Evolutionary conservation across 2,888 invertebrate species (phyloP).

Genomic region (Scaptomyza caliginosa): DNA sequence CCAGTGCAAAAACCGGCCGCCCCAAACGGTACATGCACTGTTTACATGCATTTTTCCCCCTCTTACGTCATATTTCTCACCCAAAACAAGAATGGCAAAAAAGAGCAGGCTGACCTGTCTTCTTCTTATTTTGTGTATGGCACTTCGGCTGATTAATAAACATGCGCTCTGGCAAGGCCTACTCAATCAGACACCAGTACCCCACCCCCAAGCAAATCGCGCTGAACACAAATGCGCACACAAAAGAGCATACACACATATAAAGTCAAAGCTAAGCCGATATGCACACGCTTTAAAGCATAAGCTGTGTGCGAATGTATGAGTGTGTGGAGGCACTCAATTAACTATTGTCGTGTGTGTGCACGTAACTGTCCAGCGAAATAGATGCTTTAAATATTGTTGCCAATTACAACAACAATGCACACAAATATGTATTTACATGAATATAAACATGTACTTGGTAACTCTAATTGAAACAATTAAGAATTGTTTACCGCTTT

Average conservation of each 20-base stretch:
- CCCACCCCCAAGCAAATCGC: conserved; percentile 22
- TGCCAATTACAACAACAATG: background rate
- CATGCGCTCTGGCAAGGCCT: conserved; percentile 75
- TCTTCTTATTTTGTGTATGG: conserved; percentile 46
- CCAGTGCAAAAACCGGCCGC: conserved; percentile 61
- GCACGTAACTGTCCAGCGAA: conserved; percentile 41
- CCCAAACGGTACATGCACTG: conserved; percentile 63
- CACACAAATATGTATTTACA: conserved; percentile 4
- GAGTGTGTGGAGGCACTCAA: conserved; percentile 23
- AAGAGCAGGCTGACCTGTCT: conserved; percentile 49
- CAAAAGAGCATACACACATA: conserved; percentile 32
- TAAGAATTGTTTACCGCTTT: conserved; percentile 5
- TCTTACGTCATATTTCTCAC: conserved; percentile 12
- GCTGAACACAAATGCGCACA: conserved; percentile 26
- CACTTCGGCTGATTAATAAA: conserved; percentile 72
- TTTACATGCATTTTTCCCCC: conserved; percentile 46
- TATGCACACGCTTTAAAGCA: conserved; percentile 49
- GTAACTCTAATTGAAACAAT: conserved; percentile 32
- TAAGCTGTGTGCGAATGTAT: conserved; percentile 32
- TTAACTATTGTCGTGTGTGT: conserved; percentile 16
- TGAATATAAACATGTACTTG: background rate
- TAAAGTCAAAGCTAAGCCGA: conserved; percentile 42
- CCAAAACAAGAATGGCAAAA: conserved; percentile 51
- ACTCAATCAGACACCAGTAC: conserved; percentile 65
- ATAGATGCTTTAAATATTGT: conserved; percentile 12